These are phyloP conservation scores for Protobothrops flavoviridis DNA, from an alignment of 2,113 vertebrate species.

Conservation along the genomic window DNA sequence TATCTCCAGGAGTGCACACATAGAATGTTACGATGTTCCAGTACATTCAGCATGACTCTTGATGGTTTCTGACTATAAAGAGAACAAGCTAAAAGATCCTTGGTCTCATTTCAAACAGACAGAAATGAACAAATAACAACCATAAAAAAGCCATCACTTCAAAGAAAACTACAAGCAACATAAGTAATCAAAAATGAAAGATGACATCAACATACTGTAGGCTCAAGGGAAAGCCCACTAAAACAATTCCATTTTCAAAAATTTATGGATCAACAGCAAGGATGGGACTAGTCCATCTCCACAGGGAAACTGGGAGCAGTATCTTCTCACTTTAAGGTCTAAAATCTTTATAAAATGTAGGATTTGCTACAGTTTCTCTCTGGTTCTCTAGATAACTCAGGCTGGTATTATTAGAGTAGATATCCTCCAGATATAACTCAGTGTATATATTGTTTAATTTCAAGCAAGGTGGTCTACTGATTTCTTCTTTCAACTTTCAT, in stretches of 20 bases:
- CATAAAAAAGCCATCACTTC: not conserved
- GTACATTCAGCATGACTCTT: not conserved
- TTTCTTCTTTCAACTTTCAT: constrained; percentile 23
- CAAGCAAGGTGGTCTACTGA: constrained; percentile 53
- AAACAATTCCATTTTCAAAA: not conserved
- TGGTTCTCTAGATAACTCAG: not conserved
- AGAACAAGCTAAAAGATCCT: not conserved
- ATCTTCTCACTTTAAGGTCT: not conserved
- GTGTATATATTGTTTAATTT: constrained; percentile 38
- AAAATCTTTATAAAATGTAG: not conserved
- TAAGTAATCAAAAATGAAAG: not conserved
- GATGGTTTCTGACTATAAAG: not conserved
- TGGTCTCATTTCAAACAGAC: not conserved
- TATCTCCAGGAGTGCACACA: not conserved
- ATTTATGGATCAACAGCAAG: not conserved
- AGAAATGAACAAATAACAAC: not conserved
- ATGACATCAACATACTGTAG: not conserved
- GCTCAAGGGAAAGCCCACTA: not conserved
- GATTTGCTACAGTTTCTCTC: not conserved
- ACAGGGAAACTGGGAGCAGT: not conserved
- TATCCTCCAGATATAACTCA: not conserved
- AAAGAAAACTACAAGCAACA: not conserved
- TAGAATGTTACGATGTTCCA: not conserved
- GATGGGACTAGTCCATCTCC: not conserved
- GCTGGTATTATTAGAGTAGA: not conserved